A percentile compares a stretch with the other conserved stretches of the same genome.
Conservation (phyloP, 2,113 vertebrate species). For the Crypturellus undulatus region DNA sequence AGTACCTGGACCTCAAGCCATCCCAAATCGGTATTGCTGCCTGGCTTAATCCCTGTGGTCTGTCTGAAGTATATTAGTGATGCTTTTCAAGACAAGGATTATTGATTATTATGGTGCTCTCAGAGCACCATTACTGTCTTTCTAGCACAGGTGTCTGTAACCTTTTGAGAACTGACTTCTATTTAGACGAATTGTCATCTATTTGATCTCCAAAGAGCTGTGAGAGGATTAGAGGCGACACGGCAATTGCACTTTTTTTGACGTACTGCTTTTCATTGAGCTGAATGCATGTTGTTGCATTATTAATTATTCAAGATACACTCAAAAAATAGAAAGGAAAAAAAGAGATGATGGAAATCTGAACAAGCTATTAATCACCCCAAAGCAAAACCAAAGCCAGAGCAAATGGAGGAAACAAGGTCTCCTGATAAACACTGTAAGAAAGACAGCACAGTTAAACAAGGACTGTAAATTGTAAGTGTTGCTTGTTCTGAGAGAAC, state of each 20-base stretch:
- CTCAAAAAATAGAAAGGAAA: not conserved
- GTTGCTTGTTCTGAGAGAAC: not conserved
- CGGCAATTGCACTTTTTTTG: not conserved
- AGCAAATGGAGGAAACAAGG: not conserved
- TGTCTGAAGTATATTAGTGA: not conserved
- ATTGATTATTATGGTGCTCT: constrained; percentile 2
- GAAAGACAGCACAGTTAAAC: not conserved
- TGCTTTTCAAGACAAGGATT: not conserved
- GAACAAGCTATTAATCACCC: not conserved
- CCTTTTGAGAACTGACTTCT: constrained; percentile 10
- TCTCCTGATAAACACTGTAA: not conserved
- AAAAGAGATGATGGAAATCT: not conserved
- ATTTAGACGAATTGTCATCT: not conserved
- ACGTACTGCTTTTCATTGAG: not conserved
- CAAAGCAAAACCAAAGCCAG: not conserved
- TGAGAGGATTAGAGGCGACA: not conserved
- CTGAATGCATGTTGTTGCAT: not conserved
- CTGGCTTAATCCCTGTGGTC: not conserved
- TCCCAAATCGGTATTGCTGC: not conserved
- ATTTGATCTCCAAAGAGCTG: constrained; percentile 3
- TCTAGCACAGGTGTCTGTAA: not conserved
- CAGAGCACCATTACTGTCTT: constrained; percentile 23
- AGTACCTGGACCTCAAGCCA: not conserved
- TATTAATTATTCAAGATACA: constrained; percentile 13
- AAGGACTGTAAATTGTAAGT: not conserved